Evolutionary conservation across 2,797 vertebrate genomes (phyloP).

Genomic region (Aythya fuligula): DNA sequence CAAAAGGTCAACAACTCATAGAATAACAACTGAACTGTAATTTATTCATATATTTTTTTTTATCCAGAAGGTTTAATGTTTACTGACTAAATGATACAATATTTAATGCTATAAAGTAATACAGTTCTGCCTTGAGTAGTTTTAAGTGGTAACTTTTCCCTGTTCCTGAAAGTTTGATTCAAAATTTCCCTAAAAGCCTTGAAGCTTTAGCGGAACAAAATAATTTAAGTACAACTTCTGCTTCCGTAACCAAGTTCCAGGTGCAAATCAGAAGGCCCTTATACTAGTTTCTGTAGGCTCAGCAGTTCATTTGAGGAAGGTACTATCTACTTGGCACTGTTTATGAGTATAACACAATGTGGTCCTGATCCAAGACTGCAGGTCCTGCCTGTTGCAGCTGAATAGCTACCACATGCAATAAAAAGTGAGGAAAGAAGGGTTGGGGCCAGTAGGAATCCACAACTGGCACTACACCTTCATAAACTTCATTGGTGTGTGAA

Average conservation of each 20-base stretch:
- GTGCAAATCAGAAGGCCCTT: not conserved
- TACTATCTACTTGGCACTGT: not conserved
- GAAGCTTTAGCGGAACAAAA: not conserved
- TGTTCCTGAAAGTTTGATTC: not conserved
- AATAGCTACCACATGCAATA: not conserved
- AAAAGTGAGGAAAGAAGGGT: not conserved
- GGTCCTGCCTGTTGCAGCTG: not conserved
- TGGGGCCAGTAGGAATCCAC: not conserved
- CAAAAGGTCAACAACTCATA: not conserved
- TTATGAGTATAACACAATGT: not conserved
- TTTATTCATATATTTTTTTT: not conserved
- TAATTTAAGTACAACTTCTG: too few relatives aligned
- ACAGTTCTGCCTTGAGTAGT: not conserved
- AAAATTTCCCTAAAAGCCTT: not conserved
- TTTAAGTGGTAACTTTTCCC: not conserved
- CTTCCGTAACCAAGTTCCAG: not conserved
- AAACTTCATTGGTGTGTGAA: not conserved
- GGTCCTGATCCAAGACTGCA: not conserved
- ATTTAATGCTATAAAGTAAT: not conserved
- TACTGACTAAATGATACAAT: not conserved
- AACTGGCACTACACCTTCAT: not conserved
- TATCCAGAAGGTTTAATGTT: not conserved
- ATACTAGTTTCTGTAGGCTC: not conserved
- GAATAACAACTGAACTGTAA: not conserved
- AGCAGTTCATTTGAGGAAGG: not conserved